These are phyloP conservation scores for Nothobranchius kuhntae DNA, from an alignment of 2,113 vertebrate genomes.

Conservation along the genomic window DNA sequence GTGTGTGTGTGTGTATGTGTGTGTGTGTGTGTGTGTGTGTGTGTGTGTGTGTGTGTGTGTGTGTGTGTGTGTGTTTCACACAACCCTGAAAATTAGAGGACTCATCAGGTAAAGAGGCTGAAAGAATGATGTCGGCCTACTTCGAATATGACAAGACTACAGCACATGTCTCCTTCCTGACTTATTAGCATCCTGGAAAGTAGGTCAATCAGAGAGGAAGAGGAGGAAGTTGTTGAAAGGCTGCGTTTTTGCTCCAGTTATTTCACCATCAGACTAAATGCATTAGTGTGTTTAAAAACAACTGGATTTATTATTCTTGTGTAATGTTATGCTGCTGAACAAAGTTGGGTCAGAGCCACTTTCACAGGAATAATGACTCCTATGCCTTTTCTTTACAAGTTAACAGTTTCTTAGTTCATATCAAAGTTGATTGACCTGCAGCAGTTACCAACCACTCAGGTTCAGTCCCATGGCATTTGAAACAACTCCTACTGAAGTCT, in stretches of 20 bases:
- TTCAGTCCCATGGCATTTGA: not conserved
- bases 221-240: constrained; percentile 40
- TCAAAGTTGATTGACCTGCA: not conserved
- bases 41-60: too few species aligned
- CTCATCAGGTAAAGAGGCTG: constrained; percentile 49
- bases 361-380: constrained; percentile 67
- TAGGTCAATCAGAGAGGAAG: constrained; percentile 77
- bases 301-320: not conserved
- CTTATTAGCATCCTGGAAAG: constrained; percentile 81
- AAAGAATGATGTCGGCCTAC: constrained; percentile 47
- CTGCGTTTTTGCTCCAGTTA: constrained; percentile 6
- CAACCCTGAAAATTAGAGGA: constrained; percentile 7
- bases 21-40: too few species aligned
- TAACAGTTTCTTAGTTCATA: constrained; percentile 81
- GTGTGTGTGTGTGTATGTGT: too few species aligned
- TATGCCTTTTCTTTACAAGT: constrained; percentile 55
- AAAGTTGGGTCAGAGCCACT: constrained; percentile 16
- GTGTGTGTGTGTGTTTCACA: not conserved
- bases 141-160: constrained; percentile 61
- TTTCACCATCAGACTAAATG: not conserved
- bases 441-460: constrained; percentile 29
- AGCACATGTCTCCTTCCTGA: constrained; percentile 67
- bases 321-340: constrained; percentile 5
- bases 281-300: not conserved
- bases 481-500: too few species aligned